These are phyloP conservation scores for Entomobrya multifasciata DNA, from an alignment of 2,888 invertebrate genomes.

Conservation along the genomic window DNA sequence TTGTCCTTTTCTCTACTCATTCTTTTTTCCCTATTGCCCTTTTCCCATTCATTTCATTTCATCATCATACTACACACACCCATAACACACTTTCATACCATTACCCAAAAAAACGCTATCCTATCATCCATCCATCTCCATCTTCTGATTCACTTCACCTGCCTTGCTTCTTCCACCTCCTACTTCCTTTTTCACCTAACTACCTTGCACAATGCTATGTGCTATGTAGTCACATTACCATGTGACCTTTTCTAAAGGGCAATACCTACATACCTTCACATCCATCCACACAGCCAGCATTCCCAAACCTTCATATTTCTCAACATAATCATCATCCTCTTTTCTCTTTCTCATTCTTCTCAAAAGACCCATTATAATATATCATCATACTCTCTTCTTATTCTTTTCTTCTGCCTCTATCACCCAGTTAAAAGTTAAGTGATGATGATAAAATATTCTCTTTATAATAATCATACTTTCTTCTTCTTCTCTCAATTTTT, in stretches of 20 bases:
- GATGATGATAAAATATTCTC: conserved; percentile 8
- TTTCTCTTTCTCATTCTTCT: neutral
- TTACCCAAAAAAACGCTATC: too few relatives aligned
- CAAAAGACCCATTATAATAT: neutral
- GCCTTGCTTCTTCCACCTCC: too few relatives aligned
- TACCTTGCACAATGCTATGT: too few relatives aligned
- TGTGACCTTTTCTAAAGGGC: conserved; percentile 63
- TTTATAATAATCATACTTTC: neutral
- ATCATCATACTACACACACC: too few relatives aligned
- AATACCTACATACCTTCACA: conserved; percentile 11
- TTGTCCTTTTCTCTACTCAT: neutral
- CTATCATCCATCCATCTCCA: too few relatives aligned
- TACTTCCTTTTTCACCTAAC: too few relatives aligned
- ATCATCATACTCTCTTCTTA: neutral
- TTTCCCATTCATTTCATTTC: conserved; percentile 11
- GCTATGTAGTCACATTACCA: too few relatives aligned
- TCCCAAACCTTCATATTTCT: neutral
- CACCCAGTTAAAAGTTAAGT: neutral
- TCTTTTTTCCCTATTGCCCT: conserved; percentile 20
- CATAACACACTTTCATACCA: too few relatives aligned
- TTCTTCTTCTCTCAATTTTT: conserved; percentile 2
- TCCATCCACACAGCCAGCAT: neutral
- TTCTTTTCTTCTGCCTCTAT: too few relatives aligned
- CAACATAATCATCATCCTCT: conserved; percentile 8
- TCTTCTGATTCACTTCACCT: conserved; percentile 29